Base-by-base conservation (phyloP, 2,113 vertebrate genomes). In the Sterrhoptilus dennistouni region DNA sequence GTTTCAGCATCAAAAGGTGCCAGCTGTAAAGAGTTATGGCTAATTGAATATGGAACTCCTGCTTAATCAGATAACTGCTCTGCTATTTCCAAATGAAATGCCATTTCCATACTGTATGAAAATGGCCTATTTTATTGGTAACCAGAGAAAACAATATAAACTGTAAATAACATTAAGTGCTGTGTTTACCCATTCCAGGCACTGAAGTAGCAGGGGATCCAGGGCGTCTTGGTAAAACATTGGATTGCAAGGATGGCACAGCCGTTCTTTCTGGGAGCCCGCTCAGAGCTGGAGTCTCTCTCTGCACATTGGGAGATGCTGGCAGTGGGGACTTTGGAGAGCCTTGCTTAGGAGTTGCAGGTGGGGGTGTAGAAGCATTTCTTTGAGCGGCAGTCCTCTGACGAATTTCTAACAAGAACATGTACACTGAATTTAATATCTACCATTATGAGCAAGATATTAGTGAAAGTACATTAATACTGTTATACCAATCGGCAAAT, bases 121-220 rank as follows among this genome's bases (percentile, higher is more conserved):
- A 98, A 98, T 97, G 96, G 97, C 97, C 96, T 84, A 22, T 97
- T 98, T 98, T 98, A 98, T 98, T 98, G 97, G 98, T 98, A 98
- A 98, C 98, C 97, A 98, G 98, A 98, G 98, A 98, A 98, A 98
- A 98, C 97, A 98, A 97, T 98, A 98, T 98, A 98, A 98, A 98
- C 98, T 98, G 98, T 98, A 98, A 98, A 98, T 98, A 98, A 98
- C 97, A 97, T 98, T 98, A 98, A 98, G 97, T 98, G 97, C 95
- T 98, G 97, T 98, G 98, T 99, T 99, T 99, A 99, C 99, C 99
- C 98, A 99, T 98, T 99, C 98, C 99, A 98, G 98, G 98, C 97
- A 98, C 97, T 96, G 99, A 98, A 98, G 99, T 98, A 97, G 98
- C 98, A 96, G 98, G 99, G 96, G 99, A 98, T 97, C 98, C 97